Evolutionary conservation across 2,113 vertebrate species (phyloP).

Genomic region (Vireo altiloquus): DNA sequence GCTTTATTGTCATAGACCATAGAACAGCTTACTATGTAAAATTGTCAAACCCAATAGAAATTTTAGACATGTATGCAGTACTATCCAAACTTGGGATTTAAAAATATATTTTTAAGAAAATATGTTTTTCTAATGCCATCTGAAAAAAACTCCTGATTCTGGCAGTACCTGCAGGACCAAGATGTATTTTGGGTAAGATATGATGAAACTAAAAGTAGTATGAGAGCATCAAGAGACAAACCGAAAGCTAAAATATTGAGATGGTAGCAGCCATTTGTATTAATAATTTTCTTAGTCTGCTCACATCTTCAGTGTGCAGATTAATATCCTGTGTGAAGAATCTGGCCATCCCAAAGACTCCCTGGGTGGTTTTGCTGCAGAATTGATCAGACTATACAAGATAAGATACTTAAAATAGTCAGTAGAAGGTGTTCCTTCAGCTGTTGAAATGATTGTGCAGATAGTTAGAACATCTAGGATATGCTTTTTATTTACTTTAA

Average conservation of each 20-base stretch:
- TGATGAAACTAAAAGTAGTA: not conserved
- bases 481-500: not conserved
- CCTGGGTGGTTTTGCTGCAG: not conserved
- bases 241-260: not conserved
- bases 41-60: not conserved
- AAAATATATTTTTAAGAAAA: not conserved
- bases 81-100: not conserved
- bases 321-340: not conserved
- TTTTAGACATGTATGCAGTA: not conserved
- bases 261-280: not conserved
- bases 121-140: not conserved
- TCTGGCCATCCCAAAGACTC: not conserved
- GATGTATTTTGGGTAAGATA: not conserved
- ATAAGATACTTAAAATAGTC: not conserved
- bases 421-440: not conserved
- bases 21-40: not conserved
- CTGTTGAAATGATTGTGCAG: not conserved
- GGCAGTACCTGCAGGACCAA: not conserved
- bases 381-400: not conserved
- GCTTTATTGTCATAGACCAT: not conserved
- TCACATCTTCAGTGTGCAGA: not conserved
- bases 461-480: not conserved
- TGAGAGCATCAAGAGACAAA: not conserved
- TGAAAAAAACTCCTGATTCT: not conserved
- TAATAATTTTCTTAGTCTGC: not conserved